Evolutionary conservation across 2,888 invertebrate species (phyloP).

Genomic region (Nymphalis polychloros): DNA sequence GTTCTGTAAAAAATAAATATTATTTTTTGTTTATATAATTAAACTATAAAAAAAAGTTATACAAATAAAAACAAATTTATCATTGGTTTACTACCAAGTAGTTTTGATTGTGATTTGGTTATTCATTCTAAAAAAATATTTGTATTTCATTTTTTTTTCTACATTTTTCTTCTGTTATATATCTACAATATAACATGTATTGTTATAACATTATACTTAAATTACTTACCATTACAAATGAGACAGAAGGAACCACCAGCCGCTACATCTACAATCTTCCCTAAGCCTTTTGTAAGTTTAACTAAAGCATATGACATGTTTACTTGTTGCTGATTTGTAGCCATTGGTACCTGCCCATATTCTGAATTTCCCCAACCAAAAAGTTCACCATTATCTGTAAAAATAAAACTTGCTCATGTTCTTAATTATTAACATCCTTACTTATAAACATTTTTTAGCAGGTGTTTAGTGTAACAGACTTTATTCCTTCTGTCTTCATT

Average conservation of each 20-base stretch:
- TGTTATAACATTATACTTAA: background rate
- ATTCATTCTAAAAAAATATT: background rate
- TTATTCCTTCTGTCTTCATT: no score
- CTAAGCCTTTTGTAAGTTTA: constrained; percentile 83
- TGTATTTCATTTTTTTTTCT: no score
- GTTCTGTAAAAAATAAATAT: constrained; percentile 77
- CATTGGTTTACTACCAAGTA: no score
- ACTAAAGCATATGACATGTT: constrained; percentile 85
- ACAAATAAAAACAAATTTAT: background rate
- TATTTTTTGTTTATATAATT: background rate
- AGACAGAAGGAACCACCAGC: constrained; percentile 94
- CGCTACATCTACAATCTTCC: constrained; percentile 90
- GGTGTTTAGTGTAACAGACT: no score
- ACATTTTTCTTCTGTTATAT: no score
- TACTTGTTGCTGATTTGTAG: constrained; percentile 84
- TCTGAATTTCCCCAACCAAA: constrained; percentile 99
- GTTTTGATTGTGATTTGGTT: background rate
- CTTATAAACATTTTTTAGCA: background rate
- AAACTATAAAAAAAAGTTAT: background rate
- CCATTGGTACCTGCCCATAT: constrained; percentile 89
- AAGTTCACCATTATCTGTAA: constrained; percentile 90
- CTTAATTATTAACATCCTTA: background rate
- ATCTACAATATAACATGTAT: background rate
- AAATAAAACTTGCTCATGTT: constrained; percentile 37
- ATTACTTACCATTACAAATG: constrained; percentile 86